These are phyloP conservation scores for Diadumene lineata DNA, from an alignment of 92 coral and sea anemone species.

Conservation along the genomic window DNA sequence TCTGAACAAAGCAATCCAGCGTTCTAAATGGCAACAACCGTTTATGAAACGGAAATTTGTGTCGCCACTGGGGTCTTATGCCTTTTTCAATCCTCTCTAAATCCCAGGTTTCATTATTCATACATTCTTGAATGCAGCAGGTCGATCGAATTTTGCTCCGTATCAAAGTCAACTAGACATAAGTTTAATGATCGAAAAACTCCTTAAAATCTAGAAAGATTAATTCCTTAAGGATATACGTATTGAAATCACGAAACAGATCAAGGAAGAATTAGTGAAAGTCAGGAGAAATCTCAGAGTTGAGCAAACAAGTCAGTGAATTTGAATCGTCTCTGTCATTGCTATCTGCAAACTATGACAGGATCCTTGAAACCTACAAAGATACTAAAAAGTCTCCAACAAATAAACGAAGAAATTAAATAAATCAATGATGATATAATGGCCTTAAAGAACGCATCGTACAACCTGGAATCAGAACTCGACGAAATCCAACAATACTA, in stretches of 20 bases:
- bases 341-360: not conserved
- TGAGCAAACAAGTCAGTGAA: not conserved
- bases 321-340: not conserved
- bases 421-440: not conserved
- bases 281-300: not conserved
- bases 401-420: not conserved
- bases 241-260: no score
- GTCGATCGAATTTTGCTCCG: no score
- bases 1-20: no score
- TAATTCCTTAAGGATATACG: not conserved
- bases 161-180: no score
- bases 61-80: not conserved
- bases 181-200: not conserved
- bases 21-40: slow-evolving; percentile 32
- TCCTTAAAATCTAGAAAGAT: not conserved
- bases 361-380: not conserved
- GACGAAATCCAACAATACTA: no score
- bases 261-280: no score
- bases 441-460: no score
- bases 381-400: not conserved
- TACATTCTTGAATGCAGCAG: no score
- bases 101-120: no score
- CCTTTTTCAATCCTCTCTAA: no score
- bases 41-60: slow-evolving; percentile 24
- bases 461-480: no score